These are phyloP conservation scores for Sandelia bainsii DNA, from an alignment of 2,797 vertebrate species.

Conservation along the genomic window DNA sequence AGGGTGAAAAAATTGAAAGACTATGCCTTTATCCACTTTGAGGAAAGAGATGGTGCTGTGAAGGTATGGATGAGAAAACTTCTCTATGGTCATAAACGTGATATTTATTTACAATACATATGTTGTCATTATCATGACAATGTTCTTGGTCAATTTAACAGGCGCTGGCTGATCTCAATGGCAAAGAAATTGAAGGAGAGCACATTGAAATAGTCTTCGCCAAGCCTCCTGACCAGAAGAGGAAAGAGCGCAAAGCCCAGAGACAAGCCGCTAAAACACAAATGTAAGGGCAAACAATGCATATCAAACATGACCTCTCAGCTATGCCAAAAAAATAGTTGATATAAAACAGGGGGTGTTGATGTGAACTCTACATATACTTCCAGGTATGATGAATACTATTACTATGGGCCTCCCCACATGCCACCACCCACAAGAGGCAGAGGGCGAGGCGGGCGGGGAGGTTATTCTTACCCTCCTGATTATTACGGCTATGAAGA, in stretches of 20 bases:
- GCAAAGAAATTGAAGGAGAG: conserved; percentile 98
- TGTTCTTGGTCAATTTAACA: conserved; percentile 73
- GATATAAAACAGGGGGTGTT: background rate
- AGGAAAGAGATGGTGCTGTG: conserved; percentile 96
- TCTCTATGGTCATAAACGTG: background rate
- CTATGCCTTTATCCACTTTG: conserved; percentile 99
- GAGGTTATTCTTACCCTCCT: conserved; percentile 95
- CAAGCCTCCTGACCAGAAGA: conserved; percentile 99
- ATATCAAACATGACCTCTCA: background rate
- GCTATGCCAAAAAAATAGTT: background rate
- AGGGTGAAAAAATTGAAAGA: conserved; percentile 99
- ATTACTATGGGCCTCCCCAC: conserved; percentile 98
- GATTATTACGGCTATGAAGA: conserved; percentile 99
- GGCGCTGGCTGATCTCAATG: conserved; percentile 98
- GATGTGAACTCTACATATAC: conserved; percentile 4
- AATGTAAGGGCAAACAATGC: conserved; percentile 87
- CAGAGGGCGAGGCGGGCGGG: conserved; percentile 92
- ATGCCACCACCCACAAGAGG: conserved; percentile 97
- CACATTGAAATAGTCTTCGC: conserved; percentile 99
- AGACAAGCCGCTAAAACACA: conserved; percentile 99
- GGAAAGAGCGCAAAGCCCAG: conserved; percentile 99
- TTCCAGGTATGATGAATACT: conserved; percentile 98
- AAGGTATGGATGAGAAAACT: conserved; percentile 85
- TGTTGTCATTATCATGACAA: background rate
- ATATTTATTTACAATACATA: background rate